These are phyloP conservation scores for Borostomias antarcticus DNA, from an alignment of 2,797 vertebrate species.

Conservation along the genomic window DNA sequence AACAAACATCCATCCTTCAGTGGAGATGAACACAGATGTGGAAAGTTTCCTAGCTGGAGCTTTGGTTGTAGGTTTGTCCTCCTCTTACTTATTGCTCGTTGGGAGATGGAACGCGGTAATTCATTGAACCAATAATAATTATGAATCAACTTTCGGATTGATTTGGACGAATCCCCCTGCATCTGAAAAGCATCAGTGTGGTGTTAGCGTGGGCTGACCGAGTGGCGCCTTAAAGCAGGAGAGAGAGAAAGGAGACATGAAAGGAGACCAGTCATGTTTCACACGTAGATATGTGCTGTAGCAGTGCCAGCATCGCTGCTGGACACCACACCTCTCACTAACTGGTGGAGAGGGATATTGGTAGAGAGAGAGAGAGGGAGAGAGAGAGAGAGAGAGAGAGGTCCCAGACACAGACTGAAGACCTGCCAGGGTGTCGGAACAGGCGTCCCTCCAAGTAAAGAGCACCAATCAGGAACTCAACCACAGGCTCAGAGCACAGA, in stretches of 20 bases:
- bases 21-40: background rate
- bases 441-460: background rate
- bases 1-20: too few relatives aligned
- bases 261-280: too few relatives aligned
- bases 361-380: background rate
- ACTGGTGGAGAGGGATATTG: background rate
- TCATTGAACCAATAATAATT: background rate
- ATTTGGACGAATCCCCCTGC: background rate
- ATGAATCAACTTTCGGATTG: background rate
- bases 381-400: background rate
- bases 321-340: background rate
- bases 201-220: background rate
- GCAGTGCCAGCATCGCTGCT: background rate
- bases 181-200: slow-evolving; percentile 1
- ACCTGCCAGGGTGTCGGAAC: too few relatives aligned
- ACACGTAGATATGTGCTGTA: background rate
- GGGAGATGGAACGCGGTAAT: background rate
- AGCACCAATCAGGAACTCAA: background rate
- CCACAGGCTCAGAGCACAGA: background rate
- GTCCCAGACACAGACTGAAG: too few relatives aligned
- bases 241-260: background rate
- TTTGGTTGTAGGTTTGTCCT: background rate
- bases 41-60: background rate
- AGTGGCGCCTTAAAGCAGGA: background rate
- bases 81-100: background rate